Evolutionary conservation across 2,797 vertebrate genomes (phyloP).

Genomic region (Naso thynnoides): DNA sequence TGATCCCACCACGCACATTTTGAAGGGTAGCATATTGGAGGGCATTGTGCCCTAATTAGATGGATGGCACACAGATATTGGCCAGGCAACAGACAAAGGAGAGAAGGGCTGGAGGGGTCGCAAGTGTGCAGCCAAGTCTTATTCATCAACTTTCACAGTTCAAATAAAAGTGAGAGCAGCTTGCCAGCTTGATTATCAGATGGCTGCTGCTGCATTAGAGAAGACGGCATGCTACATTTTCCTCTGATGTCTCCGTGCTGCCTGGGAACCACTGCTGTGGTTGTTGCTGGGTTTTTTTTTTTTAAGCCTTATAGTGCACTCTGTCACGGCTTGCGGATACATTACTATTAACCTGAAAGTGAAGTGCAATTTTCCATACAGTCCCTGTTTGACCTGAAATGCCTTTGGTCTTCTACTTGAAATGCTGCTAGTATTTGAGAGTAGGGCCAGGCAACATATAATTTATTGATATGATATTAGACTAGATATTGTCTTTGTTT

Average conservation of each 20-base stretch:
- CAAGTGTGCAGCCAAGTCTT: conserved; percentile 69
- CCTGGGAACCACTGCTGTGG: conserved; percentile 18
- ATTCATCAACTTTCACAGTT: conserved; percentile 80
- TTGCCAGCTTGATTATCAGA: conserved; percentile 78
- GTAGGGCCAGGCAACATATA: not conserved
- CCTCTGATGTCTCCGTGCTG: conserved; percentile 59
- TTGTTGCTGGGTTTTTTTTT: conserved; percentile 3
- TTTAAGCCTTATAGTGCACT: conserved; percentile 39
- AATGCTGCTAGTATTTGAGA: not conserved
- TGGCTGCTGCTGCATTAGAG: conserved; percentile 69
- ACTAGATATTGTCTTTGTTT: too few relatives aligned
- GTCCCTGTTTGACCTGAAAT: conserved; percentile 7
- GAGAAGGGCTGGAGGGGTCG: conserved; percentile 44
- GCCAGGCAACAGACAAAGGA: conserved; percentile 57
- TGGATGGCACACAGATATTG: conserved; percentile 60
- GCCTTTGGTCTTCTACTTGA: conserved; percentile 1
- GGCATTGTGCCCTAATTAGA: conserved; percentile 60
- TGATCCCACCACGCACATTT: conserved; percentile 47
- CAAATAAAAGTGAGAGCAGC: conserved; percentile 71
- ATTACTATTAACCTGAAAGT: conserved; percentile 33
- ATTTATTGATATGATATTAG: too few relatives aligned
- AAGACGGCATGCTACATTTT: conserved; percentile 69
- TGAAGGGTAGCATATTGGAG: conserved; percentile 56
- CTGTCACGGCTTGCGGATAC: conserved; percentile 33
- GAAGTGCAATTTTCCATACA: conserved; percentile 19